A percentile compares a stretch with the other conserved stretches of the same genome.
Evolutionary conservation across 2,888 invertebrate species (phyloP).

Genomic region (Perithous albicinctus): DNA sequence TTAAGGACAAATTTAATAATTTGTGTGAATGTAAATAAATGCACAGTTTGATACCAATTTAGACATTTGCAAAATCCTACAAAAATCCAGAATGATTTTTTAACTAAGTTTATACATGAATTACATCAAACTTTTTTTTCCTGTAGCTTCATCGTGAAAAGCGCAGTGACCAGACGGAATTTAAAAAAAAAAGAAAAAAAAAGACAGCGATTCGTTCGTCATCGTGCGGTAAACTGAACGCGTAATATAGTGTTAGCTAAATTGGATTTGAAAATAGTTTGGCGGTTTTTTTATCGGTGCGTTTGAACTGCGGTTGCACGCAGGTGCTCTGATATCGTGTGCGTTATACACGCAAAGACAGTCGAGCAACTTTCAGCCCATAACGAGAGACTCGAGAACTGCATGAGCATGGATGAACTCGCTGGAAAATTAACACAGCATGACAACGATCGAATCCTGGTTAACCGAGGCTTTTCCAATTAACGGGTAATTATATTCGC

Average conservation of each 20-base stretch:
- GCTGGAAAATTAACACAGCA: constrained; percentile 29
- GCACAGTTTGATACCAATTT: neutral
- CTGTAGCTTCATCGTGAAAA: neutral
- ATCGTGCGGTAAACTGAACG: neutral
- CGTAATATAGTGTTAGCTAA: neutral
- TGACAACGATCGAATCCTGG: constrained; percentile 27
- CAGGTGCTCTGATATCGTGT: neutral
- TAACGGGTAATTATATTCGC: constrained; percentile 34
- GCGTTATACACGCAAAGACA: neutral
- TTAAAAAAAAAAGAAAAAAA: neutral
- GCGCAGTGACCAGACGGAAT: neutral
- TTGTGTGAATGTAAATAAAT: neutral
- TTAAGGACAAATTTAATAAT: neutral
- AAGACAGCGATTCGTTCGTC: neutral
- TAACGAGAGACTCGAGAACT: neutral
- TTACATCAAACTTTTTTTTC: neutral
- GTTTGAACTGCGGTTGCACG: neutral
- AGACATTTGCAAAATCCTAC: too few relatives aligned
- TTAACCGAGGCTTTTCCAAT: constrained; percentile 11
- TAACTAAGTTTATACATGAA: too few relatives aligned
- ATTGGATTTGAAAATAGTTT: neutral
- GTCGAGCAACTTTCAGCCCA: neutral
- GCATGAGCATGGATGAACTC: neutral
- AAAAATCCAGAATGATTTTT: too few relatives aligned
- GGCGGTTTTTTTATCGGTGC: neutral